Base-by-base conservation (phyloP, 2,888 invertebrate genomes). In the Serripes groenlandicus region DNA sequence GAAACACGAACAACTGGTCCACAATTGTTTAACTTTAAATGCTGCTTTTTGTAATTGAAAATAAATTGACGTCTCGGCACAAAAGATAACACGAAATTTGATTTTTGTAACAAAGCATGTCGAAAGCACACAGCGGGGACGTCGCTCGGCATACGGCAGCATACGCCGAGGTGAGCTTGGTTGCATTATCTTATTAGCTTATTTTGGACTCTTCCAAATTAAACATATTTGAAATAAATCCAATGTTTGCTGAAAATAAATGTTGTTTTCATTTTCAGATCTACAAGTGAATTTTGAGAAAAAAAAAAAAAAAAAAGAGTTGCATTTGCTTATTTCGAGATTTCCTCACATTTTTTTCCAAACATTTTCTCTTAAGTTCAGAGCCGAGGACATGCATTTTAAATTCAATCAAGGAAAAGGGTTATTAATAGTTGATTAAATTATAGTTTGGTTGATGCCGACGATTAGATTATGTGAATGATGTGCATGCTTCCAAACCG, bases 21-120 rank as follows among this genome's bases (percentile, higher is more conserved):
- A 11, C 23, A 23, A 56, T 23, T 56, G 56, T 56, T n/a, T 56
- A 56, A 56, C 9, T 56, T 56, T 56, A 26, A 56, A 56, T 56
- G 56, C 11, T 11, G 21, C 56, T 15, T 56, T 56, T n/a, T 26
- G 26, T 56, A 56, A 56, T 56, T 56, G 56, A 62, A 62, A 34
- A 32, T 62, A 62, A 62, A 62, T 62, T 62, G 62, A 32, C 34
- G 32, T 62, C 34, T 62, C 62, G 9, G 5, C 2, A 62, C 62
- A 62, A 62, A 62, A 62, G 34, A 30, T 34, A 62, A 62, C 62
- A 62, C 62, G 62, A n/a, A 11, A 62, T 18, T 11, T 34, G 5
- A 18, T n/a, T n/a, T 30, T 34, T 32, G 15, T 2, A 62, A 62
- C 62, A 62, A 62, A 34, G 62, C 62, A 62, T 62, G 62, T 21